Evolutionary conservation across 2,797 vertebrate genomes (phyloP), one percentile per base, ranked within the genome.

Genomic region (Champsocephalus gunnari): DNA sequence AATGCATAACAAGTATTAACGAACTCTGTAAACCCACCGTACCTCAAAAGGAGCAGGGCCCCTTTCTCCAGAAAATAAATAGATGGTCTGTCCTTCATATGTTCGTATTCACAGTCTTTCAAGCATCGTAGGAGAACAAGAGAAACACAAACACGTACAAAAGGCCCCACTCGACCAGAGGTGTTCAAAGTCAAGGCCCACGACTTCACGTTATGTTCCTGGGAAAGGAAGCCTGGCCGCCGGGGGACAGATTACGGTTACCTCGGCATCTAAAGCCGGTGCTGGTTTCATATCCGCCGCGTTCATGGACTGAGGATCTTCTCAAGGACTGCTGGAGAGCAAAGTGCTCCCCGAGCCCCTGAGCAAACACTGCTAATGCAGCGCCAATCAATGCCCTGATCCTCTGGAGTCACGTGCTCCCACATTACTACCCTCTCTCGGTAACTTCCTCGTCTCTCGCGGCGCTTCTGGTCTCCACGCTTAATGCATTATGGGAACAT

Each of bases 341-440:
- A 65, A 63, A 92, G 80, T 66, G 73, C 71, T 90, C 89, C 84
- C 88, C 12, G 28, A 82, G 81, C 77, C 79, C 72, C 85, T 19
- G 3, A 87, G 79, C 83, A 70, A 65, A 73, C 76, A 73, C 76
- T 61, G 34, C 11, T 88, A 90, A 91, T 87, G 75, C 88, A 78
- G 56, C 74, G 17, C 71, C 75, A 86, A 91, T 93, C 89, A 91
- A 92, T 94, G 61, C 62, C 55, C 73, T 79, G 82, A 89, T 87
- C 82, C 82, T 73, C 79, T 91, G 64, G 73, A 90, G 87, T 92
- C 89, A 93, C 88, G 87, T 43, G 48, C 44, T 9, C 77, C 75
- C 79, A 86, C 77, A 87, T 89, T 68, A 87, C 88, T 78, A 88
- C 87, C 69, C 64, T 28, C 59, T 55, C 77, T 79, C 79, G 24